These are phyloP conservation scores for Drosophila stalkeri DNA, from an alignment of 2,888 invertebrate species.

Conservation along the genomic window DNA sequence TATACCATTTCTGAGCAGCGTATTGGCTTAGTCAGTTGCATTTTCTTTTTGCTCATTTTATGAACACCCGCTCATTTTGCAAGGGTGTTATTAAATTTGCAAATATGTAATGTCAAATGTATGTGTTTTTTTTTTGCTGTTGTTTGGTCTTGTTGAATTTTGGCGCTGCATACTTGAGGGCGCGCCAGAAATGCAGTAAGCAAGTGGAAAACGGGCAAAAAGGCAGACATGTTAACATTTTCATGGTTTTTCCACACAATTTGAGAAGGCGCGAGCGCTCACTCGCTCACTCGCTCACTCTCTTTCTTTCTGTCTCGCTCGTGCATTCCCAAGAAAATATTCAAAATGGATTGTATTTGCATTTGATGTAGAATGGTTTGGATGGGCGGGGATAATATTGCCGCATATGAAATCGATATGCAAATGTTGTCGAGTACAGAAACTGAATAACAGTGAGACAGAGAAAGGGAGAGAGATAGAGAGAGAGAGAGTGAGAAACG, in stretches of 20 bases:
- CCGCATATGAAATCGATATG: slow-evolving; percentile 78
- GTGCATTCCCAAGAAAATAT: slow-evolving; percentile 50
- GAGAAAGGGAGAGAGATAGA: background rate
- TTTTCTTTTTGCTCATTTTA: background rate
- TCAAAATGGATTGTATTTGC: slow-evolving; percentile 67
- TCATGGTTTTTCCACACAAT: slow-evolving; percentile 75
- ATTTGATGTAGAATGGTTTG: slow-evolving; percentile 21
- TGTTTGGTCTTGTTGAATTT: slow-evolving; percentile 25
- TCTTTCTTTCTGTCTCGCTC: background rate
- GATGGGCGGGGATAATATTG: slow-evolving; percentile 21
- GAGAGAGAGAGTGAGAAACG: background rate
- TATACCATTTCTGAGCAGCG: background rate
- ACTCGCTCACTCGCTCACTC: slow-evolving; percentile 11
- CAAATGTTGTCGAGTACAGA: slow-evolving; percentile 63
- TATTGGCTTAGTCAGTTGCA: background rate
- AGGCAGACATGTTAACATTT: slow-evolving; percentile 66
- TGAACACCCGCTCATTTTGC: slow-evolving; percentile 6
- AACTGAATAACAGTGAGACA: slow-evolving; percentile 10
- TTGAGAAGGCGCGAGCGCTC: slow-evolving; percentile 48
- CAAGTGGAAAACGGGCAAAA: slow-evolving; percentile 17
- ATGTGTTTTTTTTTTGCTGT: slow-evolving; percentile 1
- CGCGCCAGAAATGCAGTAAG: slow-evolving; percentile 52
- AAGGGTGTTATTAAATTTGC: slow-evolving; percentile 68
- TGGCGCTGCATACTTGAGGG: slow-evolving; percentile 54
- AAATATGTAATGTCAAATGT: slow-evolving; percentile 65